Evolutionary conservation across 2,888 invertebrate genomes (phyloP).

Genomic region (Cylindroiulus punctatus): DNA sequence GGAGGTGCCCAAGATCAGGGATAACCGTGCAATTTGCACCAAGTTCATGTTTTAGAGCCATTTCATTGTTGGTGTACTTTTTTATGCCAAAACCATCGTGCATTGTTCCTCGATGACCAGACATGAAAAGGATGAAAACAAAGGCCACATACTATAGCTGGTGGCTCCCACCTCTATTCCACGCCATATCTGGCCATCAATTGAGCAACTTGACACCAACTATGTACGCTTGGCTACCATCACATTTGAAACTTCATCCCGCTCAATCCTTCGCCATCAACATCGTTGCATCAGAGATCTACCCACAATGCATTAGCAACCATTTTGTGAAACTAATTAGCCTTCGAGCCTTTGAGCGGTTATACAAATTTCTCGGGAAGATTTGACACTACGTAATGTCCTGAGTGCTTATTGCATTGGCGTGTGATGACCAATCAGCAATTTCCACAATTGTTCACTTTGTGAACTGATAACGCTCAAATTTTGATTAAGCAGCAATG

Average conservation of each 20-base stretch:
- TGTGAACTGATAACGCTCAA: background rate
- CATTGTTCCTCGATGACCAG: slow-evolving; percentile 14
- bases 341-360: background rate
- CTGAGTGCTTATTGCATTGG: background rate
- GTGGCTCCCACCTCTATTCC: background rate
- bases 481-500: background rate
- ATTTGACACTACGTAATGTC: background rate
- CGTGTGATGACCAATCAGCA: background rate
- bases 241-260: slow-evolving; percentile 14
- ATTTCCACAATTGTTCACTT: background rate
- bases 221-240: background rate
- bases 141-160: slow-evolving; percentile 17
- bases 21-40: background rate
- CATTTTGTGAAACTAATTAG: background rate
- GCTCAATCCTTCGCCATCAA: background rate
- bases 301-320: background rate
- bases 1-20: background rate
- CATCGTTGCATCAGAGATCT: background rate
- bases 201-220: slow-evolving; percentile 32
- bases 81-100: background rate
- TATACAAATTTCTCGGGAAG: background rate
- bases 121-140: slow-evolving; percentile 21
- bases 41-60: background rate
- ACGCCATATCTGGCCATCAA: slow-evolving; percentile 21
- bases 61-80: background rate